Conservation (phyloP, 2,113 vertebrate genomes). For the Psittacara wagleri region DNA sequence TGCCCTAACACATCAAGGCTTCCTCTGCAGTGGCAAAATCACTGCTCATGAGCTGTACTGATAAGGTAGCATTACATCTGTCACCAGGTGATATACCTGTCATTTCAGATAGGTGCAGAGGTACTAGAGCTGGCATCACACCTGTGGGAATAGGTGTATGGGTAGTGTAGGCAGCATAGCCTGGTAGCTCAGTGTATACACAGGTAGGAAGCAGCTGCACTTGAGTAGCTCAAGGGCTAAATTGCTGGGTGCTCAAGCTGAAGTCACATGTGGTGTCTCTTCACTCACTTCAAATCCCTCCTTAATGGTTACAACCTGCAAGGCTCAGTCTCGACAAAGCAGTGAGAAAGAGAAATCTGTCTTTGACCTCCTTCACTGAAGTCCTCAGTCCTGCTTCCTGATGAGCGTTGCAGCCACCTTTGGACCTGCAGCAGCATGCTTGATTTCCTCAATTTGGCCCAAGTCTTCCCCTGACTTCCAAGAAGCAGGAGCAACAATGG, state of each 20-base stretch:
- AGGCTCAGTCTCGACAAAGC: not conserved
- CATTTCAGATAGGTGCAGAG: not conserved
- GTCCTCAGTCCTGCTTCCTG: not conserved
- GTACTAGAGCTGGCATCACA: not conserved
- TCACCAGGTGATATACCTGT: fast-evolving
- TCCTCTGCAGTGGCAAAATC: not conserved
- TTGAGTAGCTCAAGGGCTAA: not conserved
- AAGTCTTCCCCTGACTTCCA: not conserved
- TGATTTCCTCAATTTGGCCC: not conserved
- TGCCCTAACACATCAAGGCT: not conserved
- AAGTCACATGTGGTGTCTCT: not conserved
- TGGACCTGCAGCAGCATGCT: not conserved
- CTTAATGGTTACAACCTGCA: not conserved
- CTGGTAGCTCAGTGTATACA: not conserved
- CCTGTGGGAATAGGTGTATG: fast-evolving
- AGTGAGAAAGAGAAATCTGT: not conserved
- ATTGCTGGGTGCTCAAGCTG: not conserved
- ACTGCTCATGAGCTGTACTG: not conserved
- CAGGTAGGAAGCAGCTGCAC: not conserved
- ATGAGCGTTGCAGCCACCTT: fast-evolving
- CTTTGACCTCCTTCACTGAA: not conserved
- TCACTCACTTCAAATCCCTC: not conserved
- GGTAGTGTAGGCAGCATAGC: not conserved
- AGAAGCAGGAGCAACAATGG: not conserved
- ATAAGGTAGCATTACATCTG: not conserved